phyloP scores from a whole-genome alignment of 2,797 vertebrate species.

The Melopsittacus undulatus region DNA sequence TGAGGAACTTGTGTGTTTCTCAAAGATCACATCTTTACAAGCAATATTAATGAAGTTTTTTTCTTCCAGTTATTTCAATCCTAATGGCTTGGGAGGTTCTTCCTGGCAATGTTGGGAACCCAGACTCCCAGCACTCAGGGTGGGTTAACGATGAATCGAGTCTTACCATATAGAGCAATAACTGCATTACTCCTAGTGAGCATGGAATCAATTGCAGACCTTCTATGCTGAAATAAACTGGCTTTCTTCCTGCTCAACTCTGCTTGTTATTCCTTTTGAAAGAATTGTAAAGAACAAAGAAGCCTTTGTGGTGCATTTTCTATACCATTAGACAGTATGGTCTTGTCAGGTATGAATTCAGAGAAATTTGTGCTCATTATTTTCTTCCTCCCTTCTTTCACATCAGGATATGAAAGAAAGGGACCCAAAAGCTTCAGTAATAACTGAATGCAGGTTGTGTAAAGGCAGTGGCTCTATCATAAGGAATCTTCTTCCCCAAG shows the following conservation, averaged over 20 bases:
- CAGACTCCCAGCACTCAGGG: not conserved
- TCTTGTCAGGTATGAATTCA: not conserved
- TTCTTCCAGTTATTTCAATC: not conserved
- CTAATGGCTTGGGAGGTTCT: not conserved
- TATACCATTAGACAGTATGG: not conserved
- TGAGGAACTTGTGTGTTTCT: not conserved
- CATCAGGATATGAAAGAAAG: not conserved
- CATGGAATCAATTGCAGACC: not conserved
- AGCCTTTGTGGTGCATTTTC: not conserved
- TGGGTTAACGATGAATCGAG: not conserved
- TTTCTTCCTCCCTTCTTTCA: not conserved
- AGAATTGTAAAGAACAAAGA: not conserved
- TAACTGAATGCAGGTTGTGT: not conserved
- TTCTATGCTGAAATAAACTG: constrained; percentile 35
- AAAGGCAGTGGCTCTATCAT: not conserved
- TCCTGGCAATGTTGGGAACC: not conserved
- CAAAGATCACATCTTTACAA: not conserved
- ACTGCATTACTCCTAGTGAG: constrained; percentile 7
- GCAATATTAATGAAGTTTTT: not conserved
- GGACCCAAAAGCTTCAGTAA: not conserved
- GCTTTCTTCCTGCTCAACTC: constrained; percentile 17
- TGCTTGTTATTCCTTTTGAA: not conserved
- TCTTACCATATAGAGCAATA: constrained; percentile 49
- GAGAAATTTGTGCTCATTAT: not conserved
- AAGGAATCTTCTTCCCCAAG: not conserved